These are phyloP conservation scores for Dromococcyx pavoninus DNA, from an alignment of 2,797 vertebrate species.

Conservation along the genomic window DNA sequence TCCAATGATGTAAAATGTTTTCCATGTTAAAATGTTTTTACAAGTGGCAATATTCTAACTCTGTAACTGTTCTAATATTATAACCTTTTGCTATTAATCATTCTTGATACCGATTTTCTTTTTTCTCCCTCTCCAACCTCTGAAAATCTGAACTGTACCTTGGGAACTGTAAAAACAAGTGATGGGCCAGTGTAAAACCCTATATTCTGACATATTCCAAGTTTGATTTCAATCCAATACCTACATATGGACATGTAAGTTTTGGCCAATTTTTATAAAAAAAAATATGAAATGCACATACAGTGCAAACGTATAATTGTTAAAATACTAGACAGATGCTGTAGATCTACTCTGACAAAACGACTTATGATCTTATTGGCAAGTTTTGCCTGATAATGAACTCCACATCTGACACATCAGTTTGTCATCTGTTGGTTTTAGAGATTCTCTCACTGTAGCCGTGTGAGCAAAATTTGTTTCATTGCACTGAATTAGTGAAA, in stretches of 20 bases:
- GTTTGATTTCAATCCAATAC: not conserved
- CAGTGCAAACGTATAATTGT: not conserved
- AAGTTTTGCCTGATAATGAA: not conserved
- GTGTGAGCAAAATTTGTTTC: not conserved
- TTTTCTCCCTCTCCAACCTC: not conserved
- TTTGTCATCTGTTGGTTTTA: not conserved
- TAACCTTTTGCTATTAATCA: conserved; percentile 27
- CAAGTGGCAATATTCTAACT: conserved; percentile 19
- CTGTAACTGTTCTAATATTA: not conserved
- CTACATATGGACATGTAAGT: not conserved
- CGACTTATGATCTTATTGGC: not conserved
- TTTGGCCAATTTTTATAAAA: not conserved
- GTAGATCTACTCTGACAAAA: not conserved
- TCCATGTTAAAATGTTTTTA: conserved; percentile 36
- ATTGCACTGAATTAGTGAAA: not conserved
- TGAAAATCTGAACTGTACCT: conserved; percentile 10
- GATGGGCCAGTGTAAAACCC: not conserved
- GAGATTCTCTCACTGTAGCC: not conserved
- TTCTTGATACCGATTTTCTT: not conserved
- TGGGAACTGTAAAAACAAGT: conserved; percentile 4
- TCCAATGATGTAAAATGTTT: not conserved
- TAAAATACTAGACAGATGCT: not conserved
- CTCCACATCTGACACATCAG: not conserved
- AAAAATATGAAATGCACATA: accelerated
- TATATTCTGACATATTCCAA: not conserved